phyloP scores from a whole-genome alignment of 2,888 invertebrate genomes.

The Neoascia interrupta region DNA sequence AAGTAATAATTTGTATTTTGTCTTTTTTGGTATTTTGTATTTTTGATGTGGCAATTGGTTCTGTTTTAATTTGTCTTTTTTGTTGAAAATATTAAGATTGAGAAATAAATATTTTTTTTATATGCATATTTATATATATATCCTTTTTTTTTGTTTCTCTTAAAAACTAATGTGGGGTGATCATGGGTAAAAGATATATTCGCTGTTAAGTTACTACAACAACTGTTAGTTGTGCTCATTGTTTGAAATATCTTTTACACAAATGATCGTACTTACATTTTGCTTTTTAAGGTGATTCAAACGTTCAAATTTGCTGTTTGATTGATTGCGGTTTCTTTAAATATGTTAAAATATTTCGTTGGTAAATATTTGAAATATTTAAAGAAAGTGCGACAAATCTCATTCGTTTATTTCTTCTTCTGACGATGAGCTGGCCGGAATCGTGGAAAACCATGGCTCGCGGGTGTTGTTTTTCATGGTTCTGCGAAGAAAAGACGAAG shows the following conservation, averaged over 20 bases:
- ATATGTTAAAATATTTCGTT: conserved; percentile 48
- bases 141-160: conserved; percentile 1
- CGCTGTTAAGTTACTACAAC: conserved; percentile 33
- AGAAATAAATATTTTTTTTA: conserved; percentile 10
- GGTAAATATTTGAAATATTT: conserved; percentile 69
- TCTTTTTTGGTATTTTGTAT: conserved; percentile 8
- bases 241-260: conserved; percentile 32
- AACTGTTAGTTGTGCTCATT: neutral
- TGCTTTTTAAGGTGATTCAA: conserved; percentile 12
- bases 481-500: conserved; percentile 73
- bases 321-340: conserved; percentile 53
- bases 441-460: conserved; percentile 84
- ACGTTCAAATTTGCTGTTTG: neutral
- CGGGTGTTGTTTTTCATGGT: conserved; percentile 80
- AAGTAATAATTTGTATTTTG: conserved; percentile 14
- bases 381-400: conserved; percentile 80
- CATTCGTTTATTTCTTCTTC: conserved; percentile 80
- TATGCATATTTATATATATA: conserved; percentile 6
- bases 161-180: conserved; percentile 30
- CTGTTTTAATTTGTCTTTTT: conserved; percentile 40
- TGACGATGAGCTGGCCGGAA: conserved; percentile 82
- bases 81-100: conserved; percentile 9
- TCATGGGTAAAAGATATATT: conserved; percentile 46
- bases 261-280: conserved; percentile 54
- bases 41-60: conserved; percentile 49